Conservation (phyloP, 1,140 invertebrate species). For the Caenorhabditis brenneri region DNA sequence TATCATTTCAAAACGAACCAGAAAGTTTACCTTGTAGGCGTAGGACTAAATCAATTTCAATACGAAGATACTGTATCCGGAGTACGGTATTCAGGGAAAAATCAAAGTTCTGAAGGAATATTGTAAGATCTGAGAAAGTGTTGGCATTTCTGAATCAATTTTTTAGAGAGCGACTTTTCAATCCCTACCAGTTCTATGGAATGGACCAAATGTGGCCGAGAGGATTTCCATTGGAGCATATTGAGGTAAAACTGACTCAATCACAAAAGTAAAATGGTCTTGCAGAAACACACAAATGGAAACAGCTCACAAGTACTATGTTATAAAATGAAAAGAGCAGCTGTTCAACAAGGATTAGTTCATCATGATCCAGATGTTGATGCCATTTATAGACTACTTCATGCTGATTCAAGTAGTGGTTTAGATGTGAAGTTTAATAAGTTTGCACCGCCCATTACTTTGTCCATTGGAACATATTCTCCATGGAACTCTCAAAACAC, state of each 20-base stretch:
- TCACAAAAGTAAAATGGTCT: no score
- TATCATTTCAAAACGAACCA: no score
- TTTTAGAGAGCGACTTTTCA: conserved; percentile 62
- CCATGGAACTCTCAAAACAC: no score
- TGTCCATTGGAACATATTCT: no score
- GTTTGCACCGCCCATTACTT: no score
- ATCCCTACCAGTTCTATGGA: conserved; percentile 69
- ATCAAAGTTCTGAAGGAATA: not conserved
- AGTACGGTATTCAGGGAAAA: not conserved
- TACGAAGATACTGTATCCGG: conserved; percentile 20
- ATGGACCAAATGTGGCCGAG: conserved; percentile 64
- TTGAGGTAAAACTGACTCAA: conserved; percentile 45
- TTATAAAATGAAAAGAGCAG: no score
- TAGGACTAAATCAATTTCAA: conserved; percentile 46
- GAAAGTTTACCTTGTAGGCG: not conserved
- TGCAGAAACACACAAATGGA: conserved; percentile 31
- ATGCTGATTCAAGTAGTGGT: no score
- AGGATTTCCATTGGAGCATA: conserved; percentile 67
- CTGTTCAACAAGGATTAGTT: no score
- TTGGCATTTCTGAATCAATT: no score
- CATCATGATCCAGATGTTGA: no score
- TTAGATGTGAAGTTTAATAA: no score
- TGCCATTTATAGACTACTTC: no score
- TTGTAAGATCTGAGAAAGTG: not conserved
- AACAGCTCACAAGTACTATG: not conserved